phyloP scores from a whole-genome alignment of 2,113 vertebrate species.

The Hyla sarda region DNA sequence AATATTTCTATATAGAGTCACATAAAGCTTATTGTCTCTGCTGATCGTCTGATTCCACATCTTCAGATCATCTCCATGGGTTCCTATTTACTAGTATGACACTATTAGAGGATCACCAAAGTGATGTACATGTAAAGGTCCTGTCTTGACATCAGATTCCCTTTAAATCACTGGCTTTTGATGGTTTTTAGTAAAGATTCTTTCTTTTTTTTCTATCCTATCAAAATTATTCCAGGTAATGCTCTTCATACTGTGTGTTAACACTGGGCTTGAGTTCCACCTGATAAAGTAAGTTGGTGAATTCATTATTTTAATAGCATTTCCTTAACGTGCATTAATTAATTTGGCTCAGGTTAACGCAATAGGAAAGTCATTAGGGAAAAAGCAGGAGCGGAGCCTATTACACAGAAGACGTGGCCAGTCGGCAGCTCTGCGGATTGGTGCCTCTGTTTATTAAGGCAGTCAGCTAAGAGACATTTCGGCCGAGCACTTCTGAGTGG shows the following conservation, averaged over 20 bases:
- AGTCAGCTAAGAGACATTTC: not conserved
- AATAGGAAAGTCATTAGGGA: constrained; percentile 22
- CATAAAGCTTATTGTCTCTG: too few species aligned
- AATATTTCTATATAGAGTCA: too few species aligned
- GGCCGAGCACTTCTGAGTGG: not conserved
- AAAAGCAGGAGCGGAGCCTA: not conserved
- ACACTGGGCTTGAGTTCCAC: not conserved
- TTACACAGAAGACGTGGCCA: not conserved
- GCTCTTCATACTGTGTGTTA: not conserved
- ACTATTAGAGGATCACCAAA: too few species aligned
- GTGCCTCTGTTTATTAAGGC: not conserved
- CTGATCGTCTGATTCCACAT: too few species aligned
- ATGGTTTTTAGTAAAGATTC: not conserved
- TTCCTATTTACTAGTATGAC: too few species aligned
- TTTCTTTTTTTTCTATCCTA: not conserved
- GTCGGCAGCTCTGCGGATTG: not conserved
- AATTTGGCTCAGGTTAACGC: constrained; percentile 38
- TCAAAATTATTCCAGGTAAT: not conserved
- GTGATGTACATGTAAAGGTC: too few species aligned
- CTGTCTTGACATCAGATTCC: not conserved
- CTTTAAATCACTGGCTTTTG: not conserved
- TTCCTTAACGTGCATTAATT: constrained; percentile 31
- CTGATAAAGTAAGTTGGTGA: not conserved
- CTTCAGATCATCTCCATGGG: too few species aligned
- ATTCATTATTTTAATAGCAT: constrained; percentile 30